These are phyloP conservation scores for Lasiurus borealis DNA, from an alignment of 2,113 vertebrate species.

Conservation along the genomic window DNA sequence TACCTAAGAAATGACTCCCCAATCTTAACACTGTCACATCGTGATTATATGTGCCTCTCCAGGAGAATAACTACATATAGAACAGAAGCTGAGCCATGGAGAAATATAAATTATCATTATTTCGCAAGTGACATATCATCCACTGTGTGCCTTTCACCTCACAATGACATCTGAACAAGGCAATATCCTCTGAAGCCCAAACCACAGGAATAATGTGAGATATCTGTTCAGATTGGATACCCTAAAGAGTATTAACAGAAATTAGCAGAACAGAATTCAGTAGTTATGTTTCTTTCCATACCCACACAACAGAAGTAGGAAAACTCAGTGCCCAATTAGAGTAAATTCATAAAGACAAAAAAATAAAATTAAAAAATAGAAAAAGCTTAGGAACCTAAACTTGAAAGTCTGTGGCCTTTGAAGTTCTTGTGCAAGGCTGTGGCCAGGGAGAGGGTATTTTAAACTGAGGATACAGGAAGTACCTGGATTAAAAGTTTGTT, in stretches of 20 bases:
- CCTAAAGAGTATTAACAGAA: not conserved
- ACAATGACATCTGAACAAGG: not conserved
- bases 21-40: not conserved
- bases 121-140: not conserved
- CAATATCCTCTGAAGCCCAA: not conserved
- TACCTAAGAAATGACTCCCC: not conserved
- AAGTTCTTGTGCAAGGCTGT: slow-evolving; percentile 40
- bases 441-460: slow-evolving; percentile 33
- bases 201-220: not conserved
- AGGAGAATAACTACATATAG: not conserved
- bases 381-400: not conserved
- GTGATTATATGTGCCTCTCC: not conserved
- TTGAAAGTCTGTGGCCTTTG: slow-evolving; percentile 44
- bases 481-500: slow-evolving; percentile 65
- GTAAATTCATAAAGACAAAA: slow-evolving; percentile 8
- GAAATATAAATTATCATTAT: not conserved
- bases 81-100: not conserved
- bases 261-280: not conserved
- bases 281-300: not conserved
- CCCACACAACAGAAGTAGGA: not conserved
- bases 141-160: not conserved
- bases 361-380: not conserved
- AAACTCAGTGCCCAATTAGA: not conserved
- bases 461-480: slow-evolving; percentile 73
- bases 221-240: not conserved